These are phyloP conservation scores for Panzeria rudis DNA, from an alignment of 2,888 invertebrate species.

Conservation along the genomic window DNA sequence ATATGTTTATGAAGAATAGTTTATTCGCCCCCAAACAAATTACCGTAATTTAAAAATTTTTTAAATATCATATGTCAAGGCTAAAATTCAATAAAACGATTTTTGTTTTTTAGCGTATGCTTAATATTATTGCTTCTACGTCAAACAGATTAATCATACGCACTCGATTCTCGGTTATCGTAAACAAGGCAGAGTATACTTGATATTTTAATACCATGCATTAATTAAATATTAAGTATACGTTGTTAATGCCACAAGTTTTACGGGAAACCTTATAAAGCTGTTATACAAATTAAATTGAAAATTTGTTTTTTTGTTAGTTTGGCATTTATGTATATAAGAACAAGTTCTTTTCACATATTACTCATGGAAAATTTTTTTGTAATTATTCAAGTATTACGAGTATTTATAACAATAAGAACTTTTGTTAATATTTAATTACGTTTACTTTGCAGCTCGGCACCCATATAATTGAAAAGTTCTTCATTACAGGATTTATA, in stretches of 20 bases:
- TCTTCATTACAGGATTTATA: conserved; percentile 54
- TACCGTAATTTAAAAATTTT: too few species aligned
- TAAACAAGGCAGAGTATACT: too few species aligned
- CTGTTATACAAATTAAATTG: background rate
- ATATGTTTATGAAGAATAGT: too few species aligned
- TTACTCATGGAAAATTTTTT: background rate
- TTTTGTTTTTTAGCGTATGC: too few species aligned
- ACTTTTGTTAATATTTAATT: conserved; percentile 35
- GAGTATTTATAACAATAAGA: background rate
- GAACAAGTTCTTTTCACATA: background rate
- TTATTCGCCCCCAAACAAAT: too few species aligned
- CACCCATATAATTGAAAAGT: conserved; percentile 10
- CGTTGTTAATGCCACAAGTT: background rate
- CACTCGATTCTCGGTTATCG: too few species aligned
- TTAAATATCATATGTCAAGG: too few species aligned
- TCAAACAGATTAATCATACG: too few species aligned
- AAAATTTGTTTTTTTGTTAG: background rate
- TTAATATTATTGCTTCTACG: too few species aligned
- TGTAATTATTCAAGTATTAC: conserved; percentile 13
- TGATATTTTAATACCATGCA: too few species aligned
- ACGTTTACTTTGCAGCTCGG: conserved; percentile 25
- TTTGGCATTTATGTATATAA: background rate
- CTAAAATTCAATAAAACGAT: too few species aligned
- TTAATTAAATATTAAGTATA: background rate
- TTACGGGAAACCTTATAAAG: background rate